Conservation (phyloP, 2,113 vertebrate genomes). For the Barnardius zonarius region DNA sequence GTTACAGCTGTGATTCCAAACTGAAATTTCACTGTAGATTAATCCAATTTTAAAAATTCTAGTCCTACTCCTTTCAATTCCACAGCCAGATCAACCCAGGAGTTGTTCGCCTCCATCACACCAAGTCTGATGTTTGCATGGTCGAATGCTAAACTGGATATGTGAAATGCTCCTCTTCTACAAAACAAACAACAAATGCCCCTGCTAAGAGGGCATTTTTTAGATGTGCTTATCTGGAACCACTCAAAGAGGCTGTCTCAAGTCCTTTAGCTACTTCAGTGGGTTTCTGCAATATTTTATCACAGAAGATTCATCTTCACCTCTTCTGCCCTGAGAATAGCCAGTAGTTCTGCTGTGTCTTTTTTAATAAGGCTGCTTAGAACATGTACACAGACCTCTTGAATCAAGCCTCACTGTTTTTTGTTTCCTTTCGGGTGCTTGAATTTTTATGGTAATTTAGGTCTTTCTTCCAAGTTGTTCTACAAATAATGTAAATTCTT, state of each 20-base stretch:
- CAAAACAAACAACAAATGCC: neutral
- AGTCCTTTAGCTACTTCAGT: neutral
- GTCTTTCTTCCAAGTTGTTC: neutral
- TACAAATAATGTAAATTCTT: neutral
- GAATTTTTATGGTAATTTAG: neutral
- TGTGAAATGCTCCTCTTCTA: neutral
- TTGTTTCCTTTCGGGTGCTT: neutral
- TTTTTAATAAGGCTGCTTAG: neutral
- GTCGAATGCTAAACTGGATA: neutral
- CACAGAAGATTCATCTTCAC: neutral
- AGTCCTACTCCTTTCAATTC: neutral
- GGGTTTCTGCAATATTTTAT: neutral
- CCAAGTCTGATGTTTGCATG: neutral
- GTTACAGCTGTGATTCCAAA: neutral
- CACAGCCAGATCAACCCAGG: neutral
- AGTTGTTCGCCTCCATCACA: neutral
- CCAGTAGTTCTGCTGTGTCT: neutral
- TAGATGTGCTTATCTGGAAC: neutral
- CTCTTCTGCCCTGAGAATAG: neutral
- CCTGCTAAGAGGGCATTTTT: neutral
- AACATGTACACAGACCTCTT: neutral
- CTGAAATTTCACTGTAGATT: neutral
- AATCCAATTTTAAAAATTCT: neutral
- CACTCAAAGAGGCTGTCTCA: neutral
- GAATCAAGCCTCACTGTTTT: neutral